These are phyloP conservation scores for Troides oblongomaculatus DNA, from an alignment of 2,888 invertebrate species.

Conservation along the genomic window DNA sequence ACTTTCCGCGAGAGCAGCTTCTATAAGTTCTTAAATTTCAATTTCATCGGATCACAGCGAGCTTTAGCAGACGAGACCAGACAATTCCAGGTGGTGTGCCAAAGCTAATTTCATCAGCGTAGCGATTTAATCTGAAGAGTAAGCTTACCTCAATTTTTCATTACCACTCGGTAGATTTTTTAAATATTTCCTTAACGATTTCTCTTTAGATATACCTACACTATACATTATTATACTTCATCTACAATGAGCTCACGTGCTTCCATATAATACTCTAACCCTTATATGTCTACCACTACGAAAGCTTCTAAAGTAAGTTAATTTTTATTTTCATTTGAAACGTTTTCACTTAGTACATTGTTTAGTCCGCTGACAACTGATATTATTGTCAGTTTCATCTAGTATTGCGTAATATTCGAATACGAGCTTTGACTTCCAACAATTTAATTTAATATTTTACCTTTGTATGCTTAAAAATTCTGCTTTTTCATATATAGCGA, in stretches of 20 bases:
- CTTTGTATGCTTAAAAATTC: no score
- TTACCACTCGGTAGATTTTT: not conserved
- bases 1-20: slow-evolving; percentile 44
- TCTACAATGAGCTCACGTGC: no score
- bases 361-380: not conserved
- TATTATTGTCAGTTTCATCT: not conserved
- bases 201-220: no score
- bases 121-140: slow-evolving; percentile 19
- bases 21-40: slow-evolving; percentile 68
- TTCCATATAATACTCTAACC: no score
- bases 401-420: not conserved
- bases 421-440: no score
- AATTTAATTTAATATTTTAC: no score
- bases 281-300: no score
- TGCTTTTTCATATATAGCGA: no score
- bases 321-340: not conserved
- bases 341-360: not conserved
- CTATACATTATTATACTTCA: no score
- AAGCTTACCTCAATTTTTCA: slow-evolving; percentile 13
- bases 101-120: slow-evolving; percentile 46
- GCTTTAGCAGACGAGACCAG: slow-evolving; percentile 45
- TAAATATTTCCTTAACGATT: no score
- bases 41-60: slow-evolving; percentile 63
- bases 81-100: slow-evolving; percentile 45
- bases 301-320: not conserved